Base-by-base conservation (phyloP, 2,888 invertebrate species). In the Caenorhabditis wallacei region DNA sequence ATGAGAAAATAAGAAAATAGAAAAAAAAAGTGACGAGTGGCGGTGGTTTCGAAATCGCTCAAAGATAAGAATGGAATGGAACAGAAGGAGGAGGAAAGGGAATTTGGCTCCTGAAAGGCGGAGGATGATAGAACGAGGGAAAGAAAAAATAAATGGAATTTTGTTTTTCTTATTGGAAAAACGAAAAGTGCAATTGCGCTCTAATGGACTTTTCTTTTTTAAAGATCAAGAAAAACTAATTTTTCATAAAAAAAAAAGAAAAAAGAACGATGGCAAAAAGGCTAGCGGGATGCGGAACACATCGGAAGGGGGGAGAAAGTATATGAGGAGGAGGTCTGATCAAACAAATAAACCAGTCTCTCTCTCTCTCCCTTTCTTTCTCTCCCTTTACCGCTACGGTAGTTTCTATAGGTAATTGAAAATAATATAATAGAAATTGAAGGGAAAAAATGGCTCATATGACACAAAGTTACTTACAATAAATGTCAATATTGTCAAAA, bases 321-420 rank as follows among this genome's bases (percentile, higher is more conserved):
- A 43, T 43, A 43, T 2, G 51, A 48, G 24, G 18, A 46, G 48
- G 61, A 57, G 66, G 22, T 43, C 46, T 75, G 57, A 75, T 75
- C 74, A 75, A 75, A 75, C 74, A 75, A 74, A 75, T 56, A 46
- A 75, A 75, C 66, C 54, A 75, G 74, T 66, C 74, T n/a, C n/a
- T n/a, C n/a, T n/a, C n/a, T n/a, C n/a, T n/a, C n/a, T n/a, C n/a
- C n/a, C n/a, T n/a, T n/a, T n/a, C 20, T 46, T 30, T 53, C 35
- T 22, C 35, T 7, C 74, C 35, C 56, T 54, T n/a, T n/a, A n/a
- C n/a, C n/a, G n/a, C 18, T 74, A 69, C 56, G 56, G 69, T 57
- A 69, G 46, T n/a, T 43, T 57, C 59, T 57, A 59, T 56, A 30
- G 51, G 43, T 26, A 18, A 53, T 16, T 22, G 61, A 16, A n/a